These are phyloP conservation scores for Amazona guildingii DNA, from an alignment of 2,113 vertebrate genomes.

Conservation along the genomic window DNA sequence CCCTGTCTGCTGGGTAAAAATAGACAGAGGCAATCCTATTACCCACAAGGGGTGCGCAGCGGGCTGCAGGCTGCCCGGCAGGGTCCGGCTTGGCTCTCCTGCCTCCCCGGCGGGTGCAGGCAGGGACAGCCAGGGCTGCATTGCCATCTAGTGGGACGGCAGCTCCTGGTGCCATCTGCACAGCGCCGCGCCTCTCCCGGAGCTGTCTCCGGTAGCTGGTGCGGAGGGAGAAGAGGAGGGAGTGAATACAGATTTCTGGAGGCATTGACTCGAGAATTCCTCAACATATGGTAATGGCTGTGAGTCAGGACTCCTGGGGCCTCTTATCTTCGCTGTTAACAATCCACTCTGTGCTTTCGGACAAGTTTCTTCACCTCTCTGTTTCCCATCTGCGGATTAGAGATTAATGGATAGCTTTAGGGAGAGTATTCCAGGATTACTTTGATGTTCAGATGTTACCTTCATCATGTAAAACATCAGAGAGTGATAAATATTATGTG, in stretches of 20 bases:
- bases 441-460: not conserved
- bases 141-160: constrained; percentile 62
- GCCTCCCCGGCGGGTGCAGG: not conserved
- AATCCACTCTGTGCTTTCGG: not conserved
- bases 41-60: not conserved
- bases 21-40: constrained; percentile 34
- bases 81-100: not conserved
- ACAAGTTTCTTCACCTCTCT: constrained; percentile 31
- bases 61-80: not conserved
- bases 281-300: constrained; percentile 23
- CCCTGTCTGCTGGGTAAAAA: not conserved
- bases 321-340: constrained; percentile 34
- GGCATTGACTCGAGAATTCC: constrained; percentile 36
- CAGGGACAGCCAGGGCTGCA: not conserved
- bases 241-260: constrained; percentile 42
- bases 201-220: not conserved
- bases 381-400: constrained; percentile 36
- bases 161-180: not conserved
- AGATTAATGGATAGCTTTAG: constrained; percentile 41
- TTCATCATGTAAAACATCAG: not conserved
- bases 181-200: not conserved
- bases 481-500: constrained; percentile 38
- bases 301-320: constrained; percentile 59
- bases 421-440: constrained; percentile 25
- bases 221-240: not conserved